These are phyloP conservation scores for Doryteuthis pealeii DNA, from an alignment of 1,140 invertebrate species.

Conservation along the genomic window DNA sequence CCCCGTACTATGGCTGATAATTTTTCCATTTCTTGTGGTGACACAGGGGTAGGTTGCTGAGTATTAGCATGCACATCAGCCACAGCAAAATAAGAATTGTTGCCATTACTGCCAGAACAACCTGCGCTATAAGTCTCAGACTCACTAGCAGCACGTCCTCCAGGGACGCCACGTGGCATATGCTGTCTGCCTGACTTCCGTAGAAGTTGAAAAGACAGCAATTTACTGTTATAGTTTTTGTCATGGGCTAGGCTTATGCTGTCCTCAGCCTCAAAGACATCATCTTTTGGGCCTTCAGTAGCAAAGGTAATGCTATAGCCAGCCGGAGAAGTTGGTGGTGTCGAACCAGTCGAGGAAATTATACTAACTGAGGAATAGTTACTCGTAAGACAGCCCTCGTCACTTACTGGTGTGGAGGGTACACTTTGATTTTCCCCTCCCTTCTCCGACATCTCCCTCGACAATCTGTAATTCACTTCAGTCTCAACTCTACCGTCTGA, in stretches of 20 bases:
- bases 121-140: not conserved
- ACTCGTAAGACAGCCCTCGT: not conserved
- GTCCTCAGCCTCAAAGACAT: not conserved
- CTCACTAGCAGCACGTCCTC: not conserved
- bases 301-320: not conserved
- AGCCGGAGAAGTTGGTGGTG: not conserved
- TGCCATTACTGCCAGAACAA: not conserved
- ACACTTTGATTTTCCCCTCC: not conserved
- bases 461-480: not conserved
- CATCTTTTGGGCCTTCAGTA: not conserved
- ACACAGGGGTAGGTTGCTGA: not conserved
- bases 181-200: not conserved
- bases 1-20: conserved; percentile 14
- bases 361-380: not conserved
- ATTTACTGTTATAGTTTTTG: conserved; percentile 1
- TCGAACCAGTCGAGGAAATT: not conserved
- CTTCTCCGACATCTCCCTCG: not conserved
- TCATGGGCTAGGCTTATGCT: not conserved
- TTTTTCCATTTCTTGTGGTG: conserved; percentile 7
- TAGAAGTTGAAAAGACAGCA: not conserved
- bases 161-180: not conserved
- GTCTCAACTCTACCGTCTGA: not conserved
- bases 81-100: not conserved
- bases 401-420: not conserved
- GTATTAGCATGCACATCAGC: not conserved